phyloP scores from a whole-genome alignment of 2,888 invertebrate species.

The Aphodius sticticus region DNA sequence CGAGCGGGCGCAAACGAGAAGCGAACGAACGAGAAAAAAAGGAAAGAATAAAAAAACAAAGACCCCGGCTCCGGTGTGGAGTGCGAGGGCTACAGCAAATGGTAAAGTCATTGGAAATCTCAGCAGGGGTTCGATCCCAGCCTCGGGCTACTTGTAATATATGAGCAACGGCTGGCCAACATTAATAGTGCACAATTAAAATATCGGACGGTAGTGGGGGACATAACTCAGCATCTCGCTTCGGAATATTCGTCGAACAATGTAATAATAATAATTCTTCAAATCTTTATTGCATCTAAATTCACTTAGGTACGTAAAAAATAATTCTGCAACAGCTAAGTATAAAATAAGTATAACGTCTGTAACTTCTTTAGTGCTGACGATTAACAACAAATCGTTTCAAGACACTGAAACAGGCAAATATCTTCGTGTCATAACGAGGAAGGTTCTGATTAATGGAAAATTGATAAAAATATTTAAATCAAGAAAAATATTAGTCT shows the following conservation, averaged over 20 bases:
- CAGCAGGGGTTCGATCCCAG: constrained; percentile 56
- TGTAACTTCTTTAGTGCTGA: no score
- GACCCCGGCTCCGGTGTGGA: neutral
- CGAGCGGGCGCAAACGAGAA: constrained; percentile 28
- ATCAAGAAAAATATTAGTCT: no score
- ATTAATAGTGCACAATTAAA: constrained; percentile 56
- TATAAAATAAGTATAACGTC: no score
- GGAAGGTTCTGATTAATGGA: no score
- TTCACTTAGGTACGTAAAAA: no score
- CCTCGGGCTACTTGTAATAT: constrained; percentile 57
- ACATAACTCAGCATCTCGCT: constrained; percentile 21
- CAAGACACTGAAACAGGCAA: no score
- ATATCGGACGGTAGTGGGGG: constrained; percentile 40
- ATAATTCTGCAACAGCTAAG: no score
- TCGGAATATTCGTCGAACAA: neutral
- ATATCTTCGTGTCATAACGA: no score
- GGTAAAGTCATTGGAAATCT: constrained; percentile 57
- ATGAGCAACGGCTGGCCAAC: constrained; percentile 54
- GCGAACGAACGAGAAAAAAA: constrained; percentile 21
- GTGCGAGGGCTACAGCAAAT: constrained; percentile 35
- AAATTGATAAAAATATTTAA: no score
- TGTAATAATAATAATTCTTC: neutral
- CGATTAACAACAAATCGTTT: no score
- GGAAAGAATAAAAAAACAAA: neutral
- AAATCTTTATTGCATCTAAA: neutral